phyloP scores from a whole-genome alignment of 2,797 vertebrate species.

The Lacerta agilis region DNA sequence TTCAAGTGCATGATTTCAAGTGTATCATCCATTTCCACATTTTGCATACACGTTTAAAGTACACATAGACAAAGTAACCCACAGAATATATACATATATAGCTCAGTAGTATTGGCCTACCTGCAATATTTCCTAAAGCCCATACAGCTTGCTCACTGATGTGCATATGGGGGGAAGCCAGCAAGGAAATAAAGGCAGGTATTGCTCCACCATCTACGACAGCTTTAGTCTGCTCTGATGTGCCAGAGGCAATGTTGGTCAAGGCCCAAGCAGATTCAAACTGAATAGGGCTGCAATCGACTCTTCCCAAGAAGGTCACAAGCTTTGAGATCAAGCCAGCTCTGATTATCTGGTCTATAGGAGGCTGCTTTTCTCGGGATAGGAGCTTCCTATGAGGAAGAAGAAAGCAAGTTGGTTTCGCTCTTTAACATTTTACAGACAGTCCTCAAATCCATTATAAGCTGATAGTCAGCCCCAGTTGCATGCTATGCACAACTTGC shows the following conservation, averaged over 20 bases:
- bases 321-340: conserved; percentile 93
- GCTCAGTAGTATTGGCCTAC: conserved; percentile 72
- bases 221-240: conserved; percentile 91
- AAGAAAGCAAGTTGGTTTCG: conserved; percentile 49
- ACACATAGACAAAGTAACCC: neutral
- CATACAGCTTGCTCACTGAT: conserved; percentile 98
- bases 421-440: conserved; percentile 4
- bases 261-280: conserved; percentile 98
- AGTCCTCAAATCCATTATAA: neutral
- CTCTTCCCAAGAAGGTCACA: conserved; percentile 86
- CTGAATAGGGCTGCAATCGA: conserved; percentile 89
- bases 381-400: conserved; percentile 87
- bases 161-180: conserved; percentile 90
- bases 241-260: conserved; percentile 97
- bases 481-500: neutral
- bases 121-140: conserved; percentile 97
- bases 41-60: neutral
- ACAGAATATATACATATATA: no score
- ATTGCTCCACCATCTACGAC: conserved; percentile 93
- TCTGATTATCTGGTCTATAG: conserved; percentile 91
- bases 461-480: neutral
- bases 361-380: conserved; percentile 94
- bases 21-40: neutral
- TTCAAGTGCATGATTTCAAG: neutral
- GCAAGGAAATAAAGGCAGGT: conserved; percentile 89